phyloP scores from a whole-genome alignment of 2,797 vertebrate species.

The Esox masquinongy region DNA sequence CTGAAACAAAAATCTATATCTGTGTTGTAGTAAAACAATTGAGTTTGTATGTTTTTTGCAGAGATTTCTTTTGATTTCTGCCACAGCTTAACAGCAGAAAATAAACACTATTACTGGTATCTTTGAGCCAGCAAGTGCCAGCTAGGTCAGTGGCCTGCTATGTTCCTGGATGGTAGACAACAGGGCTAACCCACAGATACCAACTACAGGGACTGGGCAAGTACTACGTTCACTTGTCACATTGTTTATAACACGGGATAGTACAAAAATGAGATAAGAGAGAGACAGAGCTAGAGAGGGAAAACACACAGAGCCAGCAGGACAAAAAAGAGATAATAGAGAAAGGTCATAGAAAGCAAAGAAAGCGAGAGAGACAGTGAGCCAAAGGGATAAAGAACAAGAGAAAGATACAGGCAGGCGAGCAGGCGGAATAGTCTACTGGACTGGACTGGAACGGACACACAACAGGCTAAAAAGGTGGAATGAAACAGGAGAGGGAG shows the following conservation, averaged over 20 bases:
- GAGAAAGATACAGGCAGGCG: slow-evolving; percentile 56
- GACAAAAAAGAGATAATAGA: slow-evolving; percentile 37
- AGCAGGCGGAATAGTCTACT: slow-evolving; percentile 76
- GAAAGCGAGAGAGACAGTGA: slow-evolving; percentile 46
- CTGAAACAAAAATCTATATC: background rate
- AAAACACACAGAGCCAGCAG: background rate
- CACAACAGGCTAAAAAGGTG: slow-evolving; percentile 68
- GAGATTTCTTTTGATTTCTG: background rate
- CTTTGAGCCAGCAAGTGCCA: slow-evolving; percentile 53
- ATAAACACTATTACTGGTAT: background rate
- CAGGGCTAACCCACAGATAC: slow-evolving; percentile 36
- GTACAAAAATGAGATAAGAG: too few species aligned
- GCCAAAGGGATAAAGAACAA: slow-evolving; percentile 59
- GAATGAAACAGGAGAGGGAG: slow-evolving; percentile 48
- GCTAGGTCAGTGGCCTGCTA: slow-evolving; percentile 60
- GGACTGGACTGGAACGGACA: slow-evolving; percentile 66
- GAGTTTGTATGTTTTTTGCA: background rate
- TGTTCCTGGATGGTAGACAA: slow-evolving; percentile 48
- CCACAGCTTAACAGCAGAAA: background rate
- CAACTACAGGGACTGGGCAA: slow-evolving; percentile 31
- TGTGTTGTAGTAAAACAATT: background rate
- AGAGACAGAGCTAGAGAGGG: slow-evolving; percentile 9
- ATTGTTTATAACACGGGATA: slow-evolving; percentile 33
- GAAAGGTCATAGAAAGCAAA: slow-evolving; percentile 29
- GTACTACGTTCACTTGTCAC: slow-evolving; percentile 16